Percentiles rank a stretch among this genome's conserved stretches.
phyloP scores from a whole-genome alignment of 2,797 vertebrate genomes.

The Gadopsis marmoratus region DNA sequence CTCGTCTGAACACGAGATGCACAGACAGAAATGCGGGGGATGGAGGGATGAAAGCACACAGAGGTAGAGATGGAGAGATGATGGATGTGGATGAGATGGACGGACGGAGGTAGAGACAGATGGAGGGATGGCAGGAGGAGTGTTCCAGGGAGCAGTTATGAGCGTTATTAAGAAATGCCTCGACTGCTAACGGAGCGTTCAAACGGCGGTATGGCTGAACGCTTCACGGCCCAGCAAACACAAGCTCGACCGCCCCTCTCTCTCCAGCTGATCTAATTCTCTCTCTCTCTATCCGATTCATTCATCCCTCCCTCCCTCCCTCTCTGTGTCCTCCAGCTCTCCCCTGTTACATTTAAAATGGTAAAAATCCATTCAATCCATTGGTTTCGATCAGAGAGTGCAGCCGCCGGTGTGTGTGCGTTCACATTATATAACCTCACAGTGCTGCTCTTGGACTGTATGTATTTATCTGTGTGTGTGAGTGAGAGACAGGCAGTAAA shows the following conservation, averaged over 20 bases:
- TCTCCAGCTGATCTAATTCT: slow-evolving; percentile 44
- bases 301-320: slow-evolving; percentile 16
- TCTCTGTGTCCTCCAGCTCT: slow-evolving; percentile 57
- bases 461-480: slow-evolving; percentile 33
- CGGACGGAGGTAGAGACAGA: not conserved
- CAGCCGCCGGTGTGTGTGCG: slow-evolving; percentile 6
- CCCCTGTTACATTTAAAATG: slow-evolving; percentile 55
- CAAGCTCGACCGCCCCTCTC: slow-evolving; percentile 32
- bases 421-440: slow-evolving; percentile 21
- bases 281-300: slow-evolving; percentile 32
- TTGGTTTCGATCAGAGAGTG: slow-evolving; percentile 54
- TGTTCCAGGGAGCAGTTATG: slow-evolving; percentile 51
- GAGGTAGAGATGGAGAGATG: slow-evolving; percentile 2
- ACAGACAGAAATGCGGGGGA: not conserved
- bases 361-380: slow-evolving; percentile 68
- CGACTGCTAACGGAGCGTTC: slow-evolving; percentile 56
- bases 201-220: slow-evolving; percentile 53
- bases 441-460: slow-evolving; percentile 6
- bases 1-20: not conserved
- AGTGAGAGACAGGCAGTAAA: slow-evolving; percentile 38
- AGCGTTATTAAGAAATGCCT: slow-evolving; percentile 69
- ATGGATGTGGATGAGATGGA: not conserved
- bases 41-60: not conserved
- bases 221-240: slow-evolving; percentile 61
- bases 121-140: slow-evolving; percentile 16